Evolutionary conservation across 2,797 vertebrate genomes (phyloP).

Genomic region (Lycodopsis pacificus): DNA sequence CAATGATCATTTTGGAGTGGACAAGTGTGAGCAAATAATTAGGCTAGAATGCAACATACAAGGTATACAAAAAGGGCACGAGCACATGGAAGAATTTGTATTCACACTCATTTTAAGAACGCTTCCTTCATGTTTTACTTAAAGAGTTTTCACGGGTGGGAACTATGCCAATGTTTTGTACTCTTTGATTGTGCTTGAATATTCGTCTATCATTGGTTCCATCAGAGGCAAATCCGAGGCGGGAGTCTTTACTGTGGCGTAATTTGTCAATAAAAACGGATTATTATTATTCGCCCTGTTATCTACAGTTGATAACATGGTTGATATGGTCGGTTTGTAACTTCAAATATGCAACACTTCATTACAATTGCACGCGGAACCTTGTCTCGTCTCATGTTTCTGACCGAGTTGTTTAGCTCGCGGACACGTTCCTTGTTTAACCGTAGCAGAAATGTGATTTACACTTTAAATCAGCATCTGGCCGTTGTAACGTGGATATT

Average conservation of each 20-base stretch:
- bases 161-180: conserved; percentile 20
- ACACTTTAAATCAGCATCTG: not conserved
- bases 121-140: not conserved
- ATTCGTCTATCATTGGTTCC: conserved; percentile 4
- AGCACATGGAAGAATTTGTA: not conserved
- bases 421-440: conserved; percentile 20
- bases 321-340: rapidly evolving
- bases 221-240: not conserved
- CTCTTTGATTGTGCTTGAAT: conserved; percentile 45
- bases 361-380: conserved; percentile 49
- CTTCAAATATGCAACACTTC: rapidly evolving
- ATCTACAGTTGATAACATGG: not conserved
- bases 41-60: not conserved
- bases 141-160: not conserved
- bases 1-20: not conserved
- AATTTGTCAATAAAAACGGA: rapidly evolving
- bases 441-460: not conserved
- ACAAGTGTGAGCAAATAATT: not conserved
- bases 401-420: not conserved
- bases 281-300: rapidly evolving
- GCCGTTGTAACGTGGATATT: rapidly evolving
- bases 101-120: not conserved
- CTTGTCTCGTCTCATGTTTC: conserved; percentile 6
- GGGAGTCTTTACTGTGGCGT: not conserved
- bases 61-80: not conserved